phyloP scores from a whole-genome alignment of 2,113 vertebrate genomes.

The Poicephalus meyeri region DNA sequence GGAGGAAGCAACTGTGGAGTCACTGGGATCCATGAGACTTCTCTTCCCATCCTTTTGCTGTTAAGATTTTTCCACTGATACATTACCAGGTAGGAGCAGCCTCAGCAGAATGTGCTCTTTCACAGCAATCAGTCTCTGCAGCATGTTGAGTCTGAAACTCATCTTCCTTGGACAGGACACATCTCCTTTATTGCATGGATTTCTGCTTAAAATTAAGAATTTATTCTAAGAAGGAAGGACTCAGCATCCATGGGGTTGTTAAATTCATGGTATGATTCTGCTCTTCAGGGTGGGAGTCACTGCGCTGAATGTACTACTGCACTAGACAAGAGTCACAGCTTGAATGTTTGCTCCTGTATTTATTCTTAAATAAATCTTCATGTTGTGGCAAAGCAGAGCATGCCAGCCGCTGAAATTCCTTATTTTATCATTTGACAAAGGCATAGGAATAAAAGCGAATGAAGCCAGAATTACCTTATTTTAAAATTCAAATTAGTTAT shows the following conservation, averaged over 20 bases:
- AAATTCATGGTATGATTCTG: neutral
- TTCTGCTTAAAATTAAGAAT: neutral
- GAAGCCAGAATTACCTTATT: neutral
- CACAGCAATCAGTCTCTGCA: neutral
- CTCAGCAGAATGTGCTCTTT: neutral
- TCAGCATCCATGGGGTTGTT: neutral
- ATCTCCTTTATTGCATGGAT: neutral
- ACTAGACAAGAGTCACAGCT: neutral
- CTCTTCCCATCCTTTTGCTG: neutral
- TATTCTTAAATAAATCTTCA: neutral
- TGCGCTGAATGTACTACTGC: neutral
- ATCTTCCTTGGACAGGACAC: fast-evolving
- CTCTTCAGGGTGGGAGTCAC: neutral
- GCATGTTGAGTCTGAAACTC: neutral
- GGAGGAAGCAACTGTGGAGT: neutral
- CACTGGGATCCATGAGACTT: neutral
- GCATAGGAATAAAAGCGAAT: neutral
- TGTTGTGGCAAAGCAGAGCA: neutral
- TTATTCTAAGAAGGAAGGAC: neutral
- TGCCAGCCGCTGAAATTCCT: neutral
- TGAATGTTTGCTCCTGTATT: neutral
- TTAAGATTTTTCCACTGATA: neutral
- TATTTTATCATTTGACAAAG: neutral
- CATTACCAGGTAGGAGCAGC: neutral
- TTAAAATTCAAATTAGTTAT: neutral